Percentiles rank a stretch among this genome's conserved stretches.
phyloP scores from a whole-genome alignment of 1,140 invertebrate species.

The Stegodyphus dumicola region DNA sequence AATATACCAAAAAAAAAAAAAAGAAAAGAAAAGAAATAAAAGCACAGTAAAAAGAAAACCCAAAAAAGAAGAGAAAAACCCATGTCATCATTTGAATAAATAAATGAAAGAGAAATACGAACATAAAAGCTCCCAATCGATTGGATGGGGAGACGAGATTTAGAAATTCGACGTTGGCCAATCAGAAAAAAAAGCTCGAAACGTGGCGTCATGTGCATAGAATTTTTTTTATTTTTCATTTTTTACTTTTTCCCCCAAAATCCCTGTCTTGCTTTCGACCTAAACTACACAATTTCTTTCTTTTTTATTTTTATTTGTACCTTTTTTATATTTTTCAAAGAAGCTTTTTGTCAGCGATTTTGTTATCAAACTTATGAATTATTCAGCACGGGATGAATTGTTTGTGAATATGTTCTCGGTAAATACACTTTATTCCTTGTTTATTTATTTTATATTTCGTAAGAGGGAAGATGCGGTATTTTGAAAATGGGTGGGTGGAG shows the following conservation, averaged over 20 bases:
- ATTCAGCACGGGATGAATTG: conserved; percentile 54
- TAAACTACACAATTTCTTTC: conserved; percentile 30
- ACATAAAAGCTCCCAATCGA: conserved; percentile 47
- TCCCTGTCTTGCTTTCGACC: conserved; percentile 19
- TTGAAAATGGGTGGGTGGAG: background rate
- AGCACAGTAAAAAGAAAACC: too few relatives aligned
- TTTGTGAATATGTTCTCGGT: conserved; percentile 58
- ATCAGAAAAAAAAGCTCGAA: conserved; percentile 16
- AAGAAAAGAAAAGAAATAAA: too few relatives aligned
- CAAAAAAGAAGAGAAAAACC: background rate
- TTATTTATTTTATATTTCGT: conserved; percentile 45
- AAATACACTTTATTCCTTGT: conserved; percentile 51
- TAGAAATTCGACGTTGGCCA: conserved; percentile 44
- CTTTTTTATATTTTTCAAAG: conserved; percentile 1
- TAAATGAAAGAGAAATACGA: conserved; percentile 30
- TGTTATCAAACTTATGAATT: conserved; percentile 52
- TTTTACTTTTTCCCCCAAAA: background rate
- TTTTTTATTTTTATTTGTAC: conserved; percentile 18
- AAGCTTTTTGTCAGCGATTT: conserved; percentile 56
- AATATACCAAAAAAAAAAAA: too few relatives aligned
- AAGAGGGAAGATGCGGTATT: background rate
- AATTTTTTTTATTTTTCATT: conserved; percentile 9
- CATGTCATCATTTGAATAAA: conserved; percentile 48
- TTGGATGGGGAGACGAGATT: conserved; percentile 54
- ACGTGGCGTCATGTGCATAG: background rate